A percentile compares a stretch with the other conserved stretches of the same genome.
These are phyloP conservation scores for Craniophora ligustri DNA, from an alignment of 2,888 invertebrate species.

Conservation along the genomic window DNA sequence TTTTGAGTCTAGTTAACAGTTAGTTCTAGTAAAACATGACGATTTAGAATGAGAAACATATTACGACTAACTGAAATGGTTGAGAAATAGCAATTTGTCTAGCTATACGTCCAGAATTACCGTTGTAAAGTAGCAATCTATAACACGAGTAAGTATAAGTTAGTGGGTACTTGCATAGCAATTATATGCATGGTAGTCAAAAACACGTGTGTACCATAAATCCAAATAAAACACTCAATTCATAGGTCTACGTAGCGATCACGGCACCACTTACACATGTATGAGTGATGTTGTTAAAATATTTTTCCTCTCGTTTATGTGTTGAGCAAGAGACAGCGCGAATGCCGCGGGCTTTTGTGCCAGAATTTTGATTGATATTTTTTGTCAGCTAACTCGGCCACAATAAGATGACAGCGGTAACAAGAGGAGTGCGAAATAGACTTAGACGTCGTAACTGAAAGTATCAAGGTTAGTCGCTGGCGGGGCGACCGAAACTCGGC, in stretches of 20 bases:
- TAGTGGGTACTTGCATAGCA: constrained; percentile 51
- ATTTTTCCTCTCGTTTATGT: constrained; percentile 70
- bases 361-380: constrained; percentile 89
- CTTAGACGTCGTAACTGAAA: constrained; percentile 83
- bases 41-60: background rate
- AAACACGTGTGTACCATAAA: constrained; percentile 66
- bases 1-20: no score
- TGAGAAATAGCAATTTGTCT: constrained; percentile 51
- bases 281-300: constrained; percentile 65
- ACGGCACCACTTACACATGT: constrained; percentile 67
- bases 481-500: constrained; percentile 83
- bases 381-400: constrained; percentile 86
- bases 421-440: constrained; percentile 87
- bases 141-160: constrained; percentile 49
- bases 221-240: constrained; percentile 74
- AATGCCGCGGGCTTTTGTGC: constrained; percentile 85
- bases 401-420: constrained; percentile 87
- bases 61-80: constrained; percentile 32
- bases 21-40: no score
- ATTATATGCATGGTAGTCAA: constrained; percentile 55
- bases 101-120: constrained; percentile 45
- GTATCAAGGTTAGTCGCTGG: constrained; percentile 86
- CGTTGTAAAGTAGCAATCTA: constrained; percentile 55
- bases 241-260: constrained; percentile 69
- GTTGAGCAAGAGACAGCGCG: constrained; percentile 77